These are phyloP conservation scores for Macrophya alboannulata DNA, from an alignment of 2,888 invertebrate genomes.

Conservation along the genomic window DNA sequence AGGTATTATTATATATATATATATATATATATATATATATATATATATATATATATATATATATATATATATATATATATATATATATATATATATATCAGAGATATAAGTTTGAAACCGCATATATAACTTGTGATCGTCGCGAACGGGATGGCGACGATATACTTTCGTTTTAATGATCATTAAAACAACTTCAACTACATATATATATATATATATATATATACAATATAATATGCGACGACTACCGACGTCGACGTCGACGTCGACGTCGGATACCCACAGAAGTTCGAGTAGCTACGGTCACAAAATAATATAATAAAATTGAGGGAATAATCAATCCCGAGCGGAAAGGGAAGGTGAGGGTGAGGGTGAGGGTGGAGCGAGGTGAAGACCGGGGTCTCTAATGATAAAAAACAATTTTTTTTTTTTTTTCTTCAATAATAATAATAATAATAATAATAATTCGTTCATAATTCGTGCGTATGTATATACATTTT, in stretches of 20 bases:
- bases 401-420: not conserved
- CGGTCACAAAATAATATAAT: conserved; percentile 11
- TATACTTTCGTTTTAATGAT: conserved; percentile 20
- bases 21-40: too few relatives aligned
- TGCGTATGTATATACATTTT: too few relatives aligned
- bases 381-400: not conserved
- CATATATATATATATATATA: not conserved
- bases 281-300: not conserved
- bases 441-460: not conserved
- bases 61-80: too few relatives aligned
- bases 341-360: not conserved
- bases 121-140: conserved; percentile 4
- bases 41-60: too few relatives aligned
- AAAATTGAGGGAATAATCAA: not conserved
- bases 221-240: not conserved
- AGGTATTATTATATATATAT: too few relatives aligned
- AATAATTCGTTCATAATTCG: not conserved
- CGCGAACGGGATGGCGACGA: not conserved
- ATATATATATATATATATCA: too few relatives aligned
- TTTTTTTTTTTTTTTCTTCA: too few relatives aligned
- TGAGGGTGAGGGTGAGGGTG: not conserved
- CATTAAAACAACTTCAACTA: conserved; percentile 11
- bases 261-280: not conserved
- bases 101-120: not conserved
- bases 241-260: not conserved